Evolutionary conservation across 2,888 invertebrate genomes (phyloP).

Genomic region (Rhimphoctona megacephalus): DNA sequence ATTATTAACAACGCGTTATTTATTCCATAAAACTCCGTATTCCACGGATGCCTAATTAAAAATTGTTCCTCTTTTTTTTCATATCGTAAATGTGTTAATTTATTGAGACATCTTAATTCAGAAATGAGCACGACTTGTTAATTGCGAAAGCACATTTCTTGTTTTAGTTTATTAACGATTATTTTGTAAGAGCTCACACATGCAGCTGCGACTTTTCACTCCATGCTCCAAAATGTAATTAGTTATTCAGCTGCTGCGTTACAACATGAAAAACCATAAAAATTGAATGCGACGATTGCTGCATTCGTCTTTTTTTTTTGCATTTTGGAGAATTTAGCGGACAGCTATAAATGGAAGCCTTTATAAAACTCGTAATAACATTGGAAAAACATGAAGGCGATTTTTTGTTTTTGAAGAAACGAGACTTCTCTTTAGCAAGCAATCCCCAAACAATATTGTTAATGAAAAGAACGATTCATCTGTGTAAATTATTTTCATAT

Average conservation of each 20-base stretch:
- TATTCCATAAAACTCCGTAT: conserved; percentile 9
- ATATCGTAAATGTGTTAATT: not conserved
- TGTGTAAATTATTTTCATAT: not conserved
- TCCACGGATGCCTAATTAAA: conserved; percentile 10
- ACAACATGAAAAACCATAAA: not conserved
- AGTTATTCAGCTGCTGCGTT: too few species aligned
- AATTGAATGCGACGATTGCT: not conserved
- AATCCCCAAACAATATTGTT: conserved; percentile 21
- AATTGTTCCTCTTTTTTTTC: conserved; percentile 15
- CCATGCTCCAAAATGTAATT: not conserved
- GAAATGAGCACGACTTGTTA: conserved; percentile 3
- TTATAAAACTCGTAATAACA: not conserved
- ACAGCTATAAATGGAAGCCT: not conserved
- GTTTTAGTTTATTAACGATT: not conserved
- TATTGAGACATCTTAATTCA: not conserved
- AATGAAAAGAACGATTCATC: not conserved
- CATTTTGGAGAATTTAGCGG: not conserved
- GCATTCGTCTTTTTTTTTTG: not conserved
- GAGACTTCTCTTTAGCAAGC: not conserved
- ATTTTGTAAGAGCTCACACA: not conserved
- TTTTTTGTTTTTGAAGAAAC: not conserved
- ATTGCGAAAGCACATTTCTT: not conserved
- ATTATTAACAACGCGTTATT: conserved; percentile 8
- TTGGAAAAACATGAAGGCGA: not conserved
- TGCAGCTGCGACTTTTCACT: not conserved